phyloP scores from a whole-genome alignment of 2,113 vertebrate species.

The Erythrolamprus reginae region DNA sequence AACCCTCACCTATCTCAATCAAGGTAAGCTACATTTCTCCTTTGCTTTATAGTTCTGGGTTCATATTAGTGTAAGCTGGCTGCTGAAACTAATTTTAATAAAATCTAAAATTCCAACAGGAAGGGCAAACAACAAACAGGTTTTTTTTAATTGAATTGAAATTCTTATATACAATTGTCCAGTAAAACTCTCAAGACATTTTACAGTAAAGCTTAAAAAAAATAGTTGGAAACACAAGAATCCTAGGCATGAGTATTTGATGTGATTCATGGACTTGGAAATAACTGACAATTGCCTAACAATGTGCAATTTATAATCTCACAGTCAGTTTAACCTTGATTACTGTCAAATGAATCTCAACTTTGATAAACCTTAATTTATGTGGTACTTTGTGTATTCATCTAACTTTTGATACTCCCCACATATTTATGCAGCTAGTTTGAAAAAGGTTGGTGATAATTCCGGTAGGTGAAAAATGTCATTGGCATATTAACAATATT shows the following conservation, averaged over 20 bases:
- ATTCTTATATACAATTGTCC: neutral
- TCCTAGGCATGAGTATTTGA: neutral
- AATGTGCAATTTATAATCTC: neutral
- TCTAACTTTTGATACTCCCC: neutral
- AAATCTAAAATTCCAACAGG: neutral
- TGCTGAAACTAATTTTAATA: neutral
- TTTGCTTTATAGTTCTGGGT: neutral
- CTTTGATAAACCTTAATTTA: neutral
- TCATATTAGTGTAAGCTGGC: neutral
- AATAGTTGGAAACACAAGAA: neutral
- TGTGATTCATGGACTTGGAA: neutral
- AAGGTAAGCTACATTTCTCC: conserved; percentile 76
- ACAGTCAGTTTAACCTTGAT: neutral
- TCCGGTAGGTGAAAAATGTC: neutral
- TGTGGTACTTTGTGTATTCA: neutral
- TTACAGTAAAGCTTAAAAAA: neutral
- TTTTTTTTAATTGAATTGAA: neutral
- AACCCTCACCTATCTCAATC: conserved; percentile 98
- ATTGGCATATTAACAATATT: neutral
- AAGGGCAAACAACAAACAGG: neutral
- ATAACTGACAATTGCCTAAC: neutral
- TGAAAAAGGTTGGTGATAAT: neutral
- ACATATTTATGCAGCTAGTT: neutral
- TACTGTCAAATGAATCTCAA: neutral
- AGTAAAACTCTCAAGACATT: neutral